Evolutionary conservation across 2,113 vertebrate genomes (phyloP).

Genomic region (Nettapus auritus): DNA sequence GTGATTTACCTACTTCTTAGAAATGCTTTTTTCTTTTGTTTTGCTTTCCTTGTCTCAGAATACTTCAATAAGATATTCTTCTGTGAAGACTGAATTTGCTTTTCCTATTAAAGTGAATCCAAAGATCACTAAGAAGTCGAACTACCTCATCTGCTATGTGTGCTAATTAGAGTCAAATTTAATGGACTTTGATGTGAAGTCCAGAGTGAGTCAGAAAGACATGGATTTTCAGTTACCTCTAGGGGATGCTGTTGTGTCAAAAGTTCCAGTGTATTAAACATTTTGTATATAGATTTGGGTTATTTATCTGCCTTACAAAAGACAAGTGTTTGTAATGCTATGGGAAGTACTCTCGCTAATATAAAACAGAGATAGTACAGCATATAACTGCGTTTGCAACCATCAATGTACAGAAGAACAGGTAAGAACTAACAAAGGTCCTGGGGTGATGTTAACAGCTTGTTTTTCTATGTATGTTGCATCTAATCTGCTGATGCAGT

Average conservation of each 20-base stretch:
- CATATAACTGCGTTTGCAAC: background rate
- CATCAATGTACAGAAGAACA: background rate
- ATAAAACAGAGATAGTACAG: background rate
- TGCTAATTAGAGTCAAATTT: background rate
- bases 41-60: background rate
- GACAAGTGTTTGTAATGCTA: background rate
- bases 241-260: conserved; percentile 75
- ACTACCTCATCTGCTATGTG: background rate
- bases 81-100: background rate
- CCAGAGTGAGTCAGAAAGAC: background rate
- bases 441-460: background rate
- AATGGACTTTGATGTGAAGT: rapidly evolving
- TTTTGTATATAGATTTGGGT: rapidly evolving
- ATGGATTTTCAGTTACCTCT: conserved; percentile 16
- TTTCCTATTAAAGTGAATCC: background rate
- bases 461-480: background rate
- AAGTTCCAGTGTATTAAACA: background rate
- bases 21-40: rapidly evolving
- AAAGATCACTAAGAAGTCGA: background rate
- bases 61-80: background rate
- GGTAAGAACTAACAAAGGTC: background rate
- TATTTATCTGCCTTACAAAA: background rate
- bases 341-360: background rate
- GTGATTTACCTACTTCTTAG: background rate
- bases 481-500: background rate